Evolutionary conservation across 2,113 vertebrate species (phyloP).

Genomic region (Machaerirhynchus nigripectus): DNA sequence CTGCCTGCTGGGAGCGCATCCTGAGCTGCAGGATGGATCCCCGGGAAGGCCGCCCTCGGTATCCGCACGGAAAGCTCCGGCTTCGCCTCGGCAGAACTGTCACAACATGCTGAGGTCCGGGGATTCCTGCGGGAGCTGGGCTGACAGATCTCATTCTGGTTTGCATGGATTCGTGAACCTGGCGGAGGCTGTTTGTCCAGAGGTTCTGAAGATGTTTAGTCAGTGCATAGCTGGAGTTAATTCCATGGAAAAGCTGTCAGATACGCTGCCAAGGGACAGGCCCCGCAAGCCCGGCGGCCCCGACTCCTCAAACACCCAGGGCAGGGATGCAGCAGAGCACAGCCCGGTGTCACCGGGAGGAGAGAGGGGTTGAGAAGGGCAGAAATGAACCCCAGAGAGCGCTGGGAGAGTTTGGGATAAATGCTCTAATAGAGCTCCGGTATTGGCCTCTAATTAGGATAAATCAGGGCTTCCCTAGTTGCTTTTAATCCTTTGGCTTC

Average conservation of each 20-base stretch:
- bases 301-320: background rate
- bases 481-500: background rate
- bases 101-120: conserved; percentile 24
- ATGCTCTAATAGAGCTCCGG: background rate
- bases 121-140: conserved; percentile 7
- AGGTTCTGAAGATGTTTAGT: conserved; percentile 1
- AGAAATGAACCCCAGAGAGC: background rate
- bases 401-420: background rate
- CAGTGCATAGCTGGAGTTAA: conserved; percentile 40
- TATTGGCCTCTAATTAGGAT: background rate
- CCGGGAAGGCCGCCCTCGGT: background rate
- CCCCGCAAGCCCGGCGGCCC: background rate
- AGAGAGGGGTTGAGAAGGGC: background rate
- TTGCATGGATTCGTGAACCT: background rate
- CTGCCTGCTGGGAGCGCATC: background rate
- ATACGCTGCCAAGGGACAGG: background rate
- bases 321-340: background rate
- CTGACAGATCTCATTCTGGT: background rate
- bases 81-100: conserved; percentile 13
- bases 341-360: background rate
- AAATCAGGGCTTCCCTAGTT: background rate
- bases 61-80: background rate
- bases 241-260: background rate
- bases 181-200: background rate
- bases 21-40: background rate